A percentile compares a stretch with the other conserved stretches of the same genome.
Conservation (phyloP, 2,797 vertebrate genomes). For the Rhodeus uyekii region DNA sequence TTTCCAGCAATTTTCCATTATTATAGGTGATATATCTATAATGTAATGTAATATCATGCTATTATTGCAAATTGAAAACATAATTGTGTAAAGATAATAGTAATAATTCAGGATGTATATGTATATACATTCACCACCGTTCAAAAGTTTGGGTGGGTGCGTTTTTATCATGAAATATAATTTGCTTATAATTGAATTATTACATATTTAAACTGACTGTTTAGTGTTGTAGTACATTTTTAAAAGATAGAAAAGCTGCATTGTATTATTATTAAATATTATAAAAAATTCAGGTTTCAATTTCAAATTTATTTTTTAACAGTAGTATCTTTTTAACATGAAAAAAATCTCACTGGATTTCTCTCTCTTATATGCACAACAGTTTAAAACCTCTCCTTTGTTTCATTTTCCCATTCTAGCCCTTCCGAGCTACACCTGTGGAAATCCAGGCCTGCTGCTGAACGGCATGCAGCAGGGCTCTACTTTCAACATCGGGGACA, state of each 20-base stretch:
- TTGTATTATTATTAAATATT: neutral
- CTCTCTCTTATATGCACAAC: neutral
- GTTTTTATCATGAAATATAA: neutral
- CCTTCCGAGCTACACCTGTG: conserved; percentile 94
- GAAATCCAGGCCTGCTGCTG: conserved; percentile 90
- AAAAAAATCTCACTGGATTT: neutral
- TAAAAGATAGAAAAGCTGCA: neutral
- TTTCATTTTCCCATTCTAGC: conserved; percentile 69
- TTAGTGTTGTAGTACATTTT: neutral
- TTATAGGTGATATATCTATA: neutral
- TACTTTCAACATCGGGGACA: conserved; percentile 94
- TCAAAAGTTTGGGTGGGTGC: too few relatives aligned
- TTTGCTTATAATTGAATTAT: neutral
- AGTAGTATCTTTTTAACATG: neutral
- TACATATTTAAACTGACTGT: neutral
- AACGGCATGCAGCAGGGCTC: conserved; percentile 93
- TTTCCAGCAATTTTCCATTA: neutral
- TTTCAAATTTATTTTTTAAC: too few relatives aligned
- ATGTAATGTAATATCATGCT: neutral
- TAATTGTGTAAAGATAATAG: neutral
- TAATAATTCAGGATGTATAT: neutral
- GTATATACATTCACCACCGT: neutral
- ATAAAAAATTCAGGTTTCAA: too few relatives aligned
- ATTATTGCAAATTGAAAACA: neutral
- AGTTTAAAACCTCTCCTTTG: conserved; percentile 16